Evolutionary conservation across 2,888 invertebrate genomes (phyloP).

Genomic region (Ornithoptera priamus): DNA sequence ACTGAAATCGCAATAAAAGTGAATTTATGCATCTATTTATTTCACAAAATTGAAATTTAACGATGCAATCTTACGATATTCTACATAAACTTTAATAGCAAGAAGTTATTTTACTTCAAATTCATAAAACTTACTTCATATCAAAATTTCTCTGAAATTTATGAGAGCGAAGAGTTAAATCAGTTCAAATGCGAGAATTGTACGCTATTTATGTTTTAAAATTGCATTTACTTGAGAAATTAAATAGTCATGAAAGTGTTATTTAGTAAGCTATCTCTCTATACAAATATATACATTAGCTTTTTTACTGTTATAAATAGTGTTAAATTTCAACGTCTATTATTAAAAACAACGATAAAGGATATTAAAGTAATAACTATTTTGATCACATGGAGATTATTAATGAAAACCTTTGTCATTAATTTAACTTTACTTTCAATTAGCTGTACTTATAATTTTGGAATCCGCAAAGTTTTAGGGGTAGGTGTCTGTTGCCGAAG

Average conservation of each 20-base stretch:
- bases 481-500: too few species aligned
- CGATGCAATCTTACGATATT: neutral
- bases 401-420: neutral
- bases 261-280: constrained; percentile 1
- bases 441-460: neutral
- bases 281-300: neutral
- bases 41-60: neutral
- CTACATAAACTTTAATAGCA: neutral
- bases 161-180: constrained; percentile 6
- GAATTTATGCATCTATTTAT: too few species aligned
- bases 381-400: neutral
- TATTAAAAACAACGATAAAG: neutral
- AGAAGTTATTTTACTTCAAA: constrained; percentile 11
- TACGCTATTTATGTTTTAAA: neutral
- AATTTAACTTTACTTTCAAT: neutral
- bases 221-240: constrained; percentile 8
- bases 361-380: neutral
- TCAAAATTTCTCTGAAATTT: constrained; percentile 17
- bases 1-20: too few species aligned
- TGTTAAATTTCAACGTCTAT: too few species aligned
- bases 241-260: constrained; percentile 18
- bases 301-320: too few species aligned
- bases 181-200: neutral
- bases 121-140: constrained; percentile 17
- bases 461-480: neutral